Percentiles rank a stretch among this genome's conserved stretches.
These are phyloP conservation scores for Diachasma alloeum DNA, from an alignment of 1,140 invertebrate genomes.

Conservation along the genomic window DNA sequence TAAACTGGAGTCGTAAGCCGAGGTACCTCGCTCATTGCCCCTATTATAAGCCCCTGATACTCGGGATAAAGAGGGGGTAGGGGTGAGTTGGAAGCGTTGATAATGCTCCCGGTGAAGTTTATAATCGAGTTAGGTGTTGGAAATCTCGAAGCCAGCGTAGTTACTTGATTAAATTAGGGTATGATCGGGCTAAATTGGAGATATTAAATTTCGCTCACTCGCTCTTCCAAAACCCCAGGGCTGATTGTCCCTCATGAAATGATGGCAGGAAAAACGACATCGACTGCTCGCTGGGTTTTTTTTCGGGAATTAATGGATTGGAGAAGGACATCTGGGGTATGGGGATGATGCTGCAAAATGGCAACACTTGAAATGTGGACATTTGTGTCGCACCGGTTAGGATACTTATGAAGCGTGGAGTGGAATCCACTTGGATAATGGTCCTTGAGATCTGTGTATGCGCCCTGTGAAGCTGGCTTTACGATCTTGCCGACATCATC, in stretches of 20 bases:
- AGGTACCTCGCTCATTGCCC: not conserved
- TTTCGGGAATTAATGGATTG: not conserved
- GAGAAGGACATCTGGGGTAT: not conserved
- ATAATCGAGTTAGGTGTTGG: constrained; percentile 9
- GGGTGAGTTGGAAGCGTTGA: not conserved
- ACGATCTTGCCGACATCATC: constrained; percentile 1
- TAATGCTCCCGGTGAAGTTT: constrained; percentile 1
- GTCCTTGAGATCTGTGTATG: not conserved
- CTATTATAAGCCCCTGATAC: constrained; percentile 4
- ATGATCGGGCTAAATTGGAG: constrained; percentile 31
- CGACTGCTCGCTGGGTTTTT: no score
- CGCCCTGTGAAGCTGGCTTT: not conserved
- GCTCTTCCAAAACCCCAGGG: not conserved
- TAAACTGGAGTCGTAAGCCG: not conserved
- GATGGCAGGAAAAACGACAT: no score
- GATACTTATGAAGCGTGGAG: not conserved
- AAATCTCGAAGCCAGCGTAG: not conserved
- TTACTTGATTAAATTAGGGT: constrained; percentile 33
- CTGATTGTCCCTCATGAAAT: no score
- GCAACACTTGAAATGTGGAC: not conserved
- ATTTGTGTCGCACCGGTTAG: not conserved
- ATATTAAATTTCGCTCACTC: constrained; percentile 24
- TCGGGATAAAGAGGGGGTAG: not conserved
- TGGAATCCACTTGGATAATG: not conserved
- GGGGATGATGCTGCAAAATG: not conserved